Evolutionary conservation across 2,888 invertebrate species (phyloP).

Genomic region (Chrysolina haemoptera): DNA sequence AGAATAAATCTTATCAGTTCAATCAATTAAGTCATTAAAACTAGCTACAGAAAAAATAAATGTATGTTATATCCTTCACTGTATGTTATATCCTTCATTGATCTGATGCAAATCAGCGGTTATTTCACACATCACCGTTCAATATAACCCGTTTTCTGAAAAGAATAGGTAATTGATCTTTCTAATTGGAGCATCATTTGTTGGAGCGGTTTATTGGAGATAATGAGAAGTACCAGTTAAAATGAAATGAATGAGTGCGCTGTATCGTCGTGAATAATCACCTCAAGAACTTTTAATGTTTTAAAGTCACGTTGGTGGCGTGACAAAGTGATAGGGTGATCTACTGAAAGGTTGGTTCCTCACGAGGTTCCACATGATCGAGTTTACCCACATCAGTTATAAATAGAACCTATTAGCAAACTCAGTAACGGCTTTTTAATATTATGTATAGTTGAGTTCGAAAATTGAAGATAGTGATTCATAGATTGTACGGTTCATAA

Average conservation of each 20-base stretch:
- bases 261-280: constrained; percentile 25
- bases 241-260: constrained; percentile 17
- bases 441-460: too few relatives aligned
- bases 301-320: background rate
- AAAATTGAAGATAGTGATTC: too few relatives aligned
- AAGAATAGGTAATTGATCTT: constrained; percentile 31
- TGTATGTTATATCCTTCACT: too few relatives aligned
- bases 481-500: too few relatives aligned
- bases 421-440: too few relatives aligned
- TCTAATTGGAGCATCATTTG: constrained; percentile 33
- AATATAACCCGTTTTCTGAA: constrained; percentile 11
- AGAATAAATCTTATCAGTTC: too few relatives aligned
- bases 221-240: constrained; percentile 23
- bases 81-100: too few relatives aligned
- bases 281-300: constrained; percentile 19
- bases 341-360: background rate
- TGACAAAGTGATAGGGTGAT: background rate
- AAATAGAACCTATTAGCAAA: too few relatives aligned
- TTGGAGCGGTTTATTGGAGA: constrained; percentile 9
- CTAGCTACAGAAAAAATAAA: too few relatives aligned
- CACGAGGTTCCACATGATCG: background rate
- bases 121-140: background rate
- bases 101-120: background rate
- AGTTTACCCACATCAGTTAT: background rate
- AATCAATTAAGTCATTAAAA: too few relatives aligned